Conservation (phyloP, 2,797 vertebrate species). For the Sparidentex hasta region DNA sequence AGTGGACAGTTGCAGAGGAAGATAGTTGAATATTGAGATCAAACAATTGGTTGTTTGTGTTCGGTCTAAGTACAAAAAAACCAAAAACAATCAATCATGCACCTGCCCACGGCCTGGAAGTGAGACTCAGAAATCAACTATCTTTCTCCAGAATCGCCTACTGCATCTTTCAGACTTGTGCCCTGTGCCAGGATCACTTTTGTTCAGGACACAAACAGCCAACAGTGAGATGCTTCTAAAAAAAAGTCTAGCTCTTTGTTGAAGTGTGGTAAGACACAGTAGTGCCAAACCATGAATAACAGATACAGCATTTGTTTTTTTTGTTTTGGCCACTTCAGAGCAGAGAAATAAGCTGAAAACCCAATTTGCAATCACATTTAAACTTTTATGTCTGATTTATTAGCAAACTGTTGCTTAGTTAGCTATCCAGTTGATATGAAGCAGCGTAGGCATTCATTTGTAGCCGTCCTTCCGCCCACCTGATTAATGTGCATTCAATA, state of each 20-base stretch:
- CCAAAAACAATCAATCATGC: no score
- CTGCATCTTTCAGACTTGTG: background rate
- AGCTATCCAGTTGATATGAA: background rate
- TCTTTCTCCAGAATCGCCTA: no score
- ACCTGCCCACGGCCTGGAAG: no score
- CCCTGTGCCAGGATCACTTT: background rate
- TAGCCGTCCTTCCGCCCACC: background rate
- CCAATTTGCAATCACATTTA: background rate
- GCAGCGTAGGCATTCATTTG: background rate
- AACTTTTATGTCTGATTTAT: background rate
- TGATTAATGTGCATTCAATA: background rate
- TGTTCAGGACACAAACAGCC: background rate
- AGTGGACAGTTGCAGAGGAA: no score
- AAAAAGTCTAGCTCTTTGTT: background rate
- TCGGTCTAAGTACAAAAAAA: no score
- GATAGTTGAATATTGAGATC: no score
- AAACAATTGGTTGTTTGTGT: no score
- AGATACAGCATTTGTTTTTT: background rate
- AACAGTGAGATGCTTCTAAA: background rate
- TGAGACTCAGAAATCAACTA: no score
- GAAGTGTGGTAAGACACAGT: background rate
- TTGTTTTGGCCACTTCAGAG: accelerated
- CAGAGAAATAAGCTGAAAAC: background rate
- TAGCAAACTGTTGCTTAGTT: background rate
- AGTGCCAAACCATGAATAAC: background rate